phyloP scores from a whole-genome alignment of 2,113 vertebrate genomes.

The Pituophis catenifer region DNA sequence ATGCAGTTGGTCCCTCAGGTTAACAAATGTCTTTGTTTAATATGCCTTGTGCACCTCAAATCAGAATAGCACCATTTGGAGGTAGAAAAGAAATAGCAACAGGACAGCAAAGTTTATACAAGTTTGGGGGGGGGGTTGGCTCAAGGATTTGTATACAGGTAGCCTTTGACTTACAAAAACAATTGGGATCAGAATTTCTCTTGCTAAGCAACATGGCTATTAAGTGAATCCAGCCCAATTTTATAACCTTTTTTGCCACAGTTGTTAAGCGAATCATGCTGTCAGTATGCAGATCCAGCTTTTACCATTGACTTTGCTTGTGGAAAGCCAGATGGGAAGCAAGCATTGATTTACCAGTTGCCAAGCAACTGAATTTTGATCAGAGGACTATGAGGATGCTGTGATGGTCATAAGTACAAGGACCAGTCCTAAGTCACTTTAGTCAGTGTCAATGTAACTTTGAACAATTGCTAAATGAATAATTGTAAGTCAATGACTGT shows the following conservation, averaged over 20 bases:
- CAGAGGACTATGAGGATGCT: background rate
- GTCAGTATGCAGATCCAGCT: background rate
- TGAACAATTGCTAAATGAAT: background rate
- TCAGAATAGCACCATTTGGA: background rate
- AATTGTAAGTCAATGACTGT: background rate
- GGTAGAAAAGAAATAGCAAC: background rate
- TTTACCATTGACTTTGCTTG: background rate
- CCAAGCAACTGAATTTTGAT: background rate
- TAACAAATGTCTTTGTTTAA: background rate
- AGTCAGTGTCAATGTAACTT: background rate
- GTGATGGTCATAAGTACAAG: background rate
- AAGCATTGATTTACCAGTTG: background rate
- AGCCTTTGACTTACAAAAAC: background rate
- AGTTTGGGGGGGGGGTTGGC: background rate
- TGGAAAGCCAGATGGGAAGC: background rate
- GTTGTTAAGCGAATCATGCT: background rate
- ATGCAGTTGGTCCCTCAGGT: background rate
- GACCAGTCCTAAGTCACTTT: background rate
- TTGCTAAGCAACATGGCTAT: background rate
- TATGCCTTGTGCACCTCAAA: background rate
- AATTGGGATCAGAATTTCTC: background rate
- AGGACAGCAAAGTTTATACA: background rate
- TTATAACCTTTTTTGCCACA: background rate
- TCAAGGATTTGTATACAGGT: background rate
- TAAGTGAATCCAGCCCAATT: background rate